Evolutionary conservation across 1,140 invertebrate species (phyloP).

Genomic region (Drosophila serrata): DNA sequence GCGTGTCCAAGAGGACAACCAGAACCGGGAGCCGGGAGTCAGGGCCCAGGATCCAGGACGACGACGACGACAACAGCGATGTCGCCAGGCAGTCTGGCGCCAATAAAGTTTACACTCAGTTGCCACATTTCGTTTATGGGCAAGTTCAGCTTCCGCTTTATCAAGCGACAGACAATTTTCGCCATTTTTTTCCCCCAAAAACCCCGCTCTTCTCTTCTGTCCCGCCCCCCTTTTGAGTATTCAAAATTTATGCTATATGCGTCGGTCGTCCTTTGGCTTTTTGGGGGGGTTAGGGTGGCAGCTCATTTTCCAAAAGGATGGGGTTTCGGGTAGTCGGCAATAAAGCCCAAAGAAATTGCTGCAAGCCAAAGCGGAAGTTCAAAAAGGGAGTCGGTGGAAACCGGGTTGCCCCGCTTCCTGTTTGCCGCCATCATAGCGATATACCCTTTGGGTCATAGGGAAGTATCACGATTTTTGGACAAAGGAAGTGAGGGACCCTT

Average conservation of each 20-base stretch:
- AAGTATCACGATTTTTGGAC: not conserved
- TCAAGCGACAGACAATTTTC: slow-evolving; percentile 83
- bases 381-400: slow-evolving; percentile 76
- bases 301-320: not conserved
- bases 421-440: slow-evolving; percentile 50
- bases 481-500: not conserved
- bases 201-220: not conserved
- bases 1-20: slow-evolving; percentile 59
- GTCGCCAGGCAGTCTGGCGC: slow-evolving; percentile 83
- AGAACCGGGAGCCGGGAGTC: not conserved
- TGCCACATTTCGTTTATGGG: slow-evolving; percentile 84
- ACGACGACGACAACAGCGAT: slow-evolving; percentile 55
- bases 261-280: slow-evolving; percentile 51
- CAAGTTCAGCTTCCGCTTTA: slow-evolving; percentile 83
- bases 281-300: not conserved
- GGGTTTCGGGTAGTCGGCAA: slow-evolving; percentile 40
- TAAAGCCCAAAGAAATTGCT: slow-evolving; percentile 82
- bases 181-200: slow-evolving; percentile 65
- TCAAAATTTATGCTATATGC: slow-evolving; percentile 84
- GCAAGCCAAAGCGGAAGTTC: slow-evolving; percentile 79
- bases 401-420: slow-evolving; percentile 75
- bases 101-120: slow-evolving; percentile 84
- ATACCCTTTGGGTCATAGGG: slow-evolving; percentile 10
- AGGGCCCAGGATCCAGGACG: not conserved
- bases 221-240: slow-evolving; percentile 38